Conservation (phyloP, 2,888 invertebrate genomes). For the Ethmia dodecea region DNA sequence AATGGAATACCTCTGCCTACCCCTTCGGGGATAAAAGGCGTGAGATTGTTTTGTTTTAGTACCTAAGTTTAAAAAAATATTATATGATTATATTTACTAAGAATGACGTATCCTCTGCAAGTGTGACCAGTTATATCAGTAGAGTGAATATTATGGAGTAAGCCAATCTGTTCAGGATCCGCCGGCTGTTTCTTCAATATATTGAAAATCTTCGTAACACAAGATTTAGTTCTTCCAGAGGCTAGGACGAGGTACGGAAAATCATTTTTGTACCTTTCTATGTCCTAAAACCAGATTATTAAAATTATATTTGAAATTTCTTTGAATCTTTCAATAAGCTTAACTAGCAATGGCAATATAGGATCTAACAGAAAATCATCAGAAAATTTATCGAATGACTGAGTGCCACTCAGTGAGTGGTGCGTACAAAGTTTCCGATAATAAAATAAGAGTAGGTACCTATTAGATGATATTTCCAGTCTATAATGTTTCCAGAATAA, state of each 20-base stretch:
- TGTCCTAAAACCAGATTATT: constrained; percentile 26
- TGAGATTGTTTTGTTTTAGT: too few relatives aligned
- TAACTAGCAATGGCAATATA: not conserved
- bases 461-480: too few relatives aligned
- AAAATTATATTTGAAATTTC: too few relatives aligned
- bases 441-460: too few relatives aligned
- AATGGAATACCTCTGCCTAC: too few relatives aligned
- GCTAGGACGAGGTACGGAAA: constrained; percentile 70
- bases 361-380: too few relatives aligned
- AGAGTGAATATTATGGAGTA: constrained; percentile 64
- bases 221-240: constrained; percentile 76
- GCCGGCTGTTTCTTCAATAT: constrained; percentile 37
- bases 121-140: constrained; percentile 75
- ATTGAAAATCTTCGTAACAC: constrained; percentile 47
- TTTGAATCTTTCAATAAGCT: not conserved
- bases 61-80: too few relatives aligned
- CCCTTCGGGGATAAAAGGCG: too few relatives aligned
- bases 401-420: too few relatives aligned
- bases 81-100: constrained; percentile 21
- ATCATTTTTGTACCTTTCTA: constrained; percentile 31
- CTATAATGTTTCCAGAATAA: too few relatives aligned
- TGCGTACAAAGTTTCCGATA: too few relatives aligned
- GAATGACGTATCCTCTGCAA: constrained; percentile 80
- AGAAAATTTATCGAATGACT: too few relatives aligned
- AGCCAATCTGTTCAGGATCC: constrained; percentile 66